A percentile compares a stretch with the other conserved stretches of the same genome.
These are phyloP conservation scores for Chionomys nivalis DNA, from an alignment of 2,113 vertebrate species.

Conservation along the genomic window DNA sequence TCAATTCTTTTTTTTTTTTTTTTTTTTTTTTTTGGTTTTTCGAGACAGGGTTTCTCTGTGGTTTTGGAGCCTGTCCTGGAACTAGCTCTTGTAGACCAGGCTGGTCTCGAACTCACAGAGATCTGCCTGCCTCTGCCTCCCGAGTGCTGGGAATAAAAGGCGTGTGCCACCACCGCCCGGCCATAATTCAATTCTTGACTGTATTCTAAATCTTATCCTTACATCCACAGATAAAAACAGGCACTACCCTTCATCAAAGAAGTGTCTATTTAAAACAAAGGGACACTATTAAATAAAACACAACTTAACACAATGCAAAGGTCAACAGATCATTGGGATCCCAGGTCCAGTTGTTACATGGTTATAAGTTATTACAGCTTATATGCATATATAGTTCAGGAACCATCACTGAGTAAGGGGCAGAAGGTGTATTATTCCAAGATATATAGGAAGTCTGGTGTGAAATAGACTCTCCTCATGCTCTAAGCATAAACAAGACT, in stretches of 20 bases:
- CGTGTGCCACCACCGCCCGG: too few relatives aligned
- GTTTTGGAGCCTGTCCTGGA: too few relatives aligned
- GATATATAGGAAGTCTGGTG: background rate
- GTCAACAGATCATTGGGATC: background rate
- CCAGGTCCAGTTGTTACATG: accelerated
- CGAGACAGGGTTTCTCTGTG: too few relatives aligned
- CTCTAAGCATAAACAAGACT: background rate
- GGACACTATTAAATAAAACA: background rate
- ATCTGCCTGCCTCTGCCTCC: too few relatives aligned
- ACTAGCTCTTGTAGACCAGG: too few relatives aligned
- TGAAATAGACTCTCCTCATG: background rate
- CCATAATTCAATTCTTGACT: background rate
- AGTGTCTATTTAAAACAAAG: background rate
- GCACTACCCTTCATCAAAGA: background rate
- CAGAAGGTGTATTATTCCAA: background rate
- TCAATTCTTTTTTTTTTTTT: too few relatives aligned
- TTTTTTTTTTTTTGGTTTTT: too few relatives aligned
- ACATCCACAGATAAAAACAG: background rate
- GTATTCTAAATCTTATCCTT: background rate
- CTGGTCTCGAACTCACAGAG: too few relatives aligned
- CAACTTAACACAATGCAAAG: background rate
- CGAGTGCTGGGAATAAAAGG: too few relatives aligned
- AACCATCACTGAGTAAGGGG: background rate
- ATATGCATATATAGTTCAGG: background rate
- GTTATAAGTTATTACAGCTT: background rate